phyloP scores from a whole-genome alignment of 2,888 invertebrate genomes.

The Sylvicola fuscatus region DNA sequence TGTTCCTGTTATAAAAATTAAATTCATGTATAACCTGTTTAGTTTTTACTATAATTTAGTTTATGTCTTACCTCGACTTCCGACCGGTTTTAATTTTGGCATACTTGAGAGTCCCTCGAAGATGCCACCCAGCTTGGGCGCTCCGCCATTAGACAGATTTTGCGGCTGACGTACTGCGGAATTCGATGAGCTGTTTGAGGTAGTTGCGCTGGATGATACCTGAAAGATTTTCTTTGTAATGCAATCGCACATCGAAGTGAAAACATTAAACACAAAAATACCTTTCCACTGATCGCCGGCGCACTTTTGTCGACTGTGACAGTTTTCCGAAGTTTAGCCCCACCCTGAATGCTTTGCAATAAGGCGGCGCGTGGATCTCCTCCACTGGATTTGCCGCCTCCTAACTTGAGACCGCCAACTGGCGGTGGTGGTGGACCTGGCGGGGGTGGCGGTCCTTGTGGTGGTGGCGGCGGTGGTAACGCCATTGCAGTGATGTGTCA shows the following conservation, averaged over 20 bases:
- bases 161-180: not conserved
- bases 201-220: not conserved
- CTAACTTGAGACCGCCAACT: slow-evolving; percentile 18
- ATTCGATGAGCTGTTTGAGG: not conserved
- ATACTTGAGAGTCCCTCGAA: slow-evolving; percentile 23
- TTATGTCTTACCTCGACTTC: slow-evolving; percentile 16
- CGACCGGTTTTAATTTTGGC: slow-evolving; percentile 26
- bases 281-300: slow-evolving; percentile 49
- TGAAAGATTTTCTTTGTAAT: not conserved
- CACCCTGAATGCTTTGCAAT: slow-evolving; percentile 65
- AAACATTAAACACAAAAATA: not conserved
- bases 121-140: slow-evolving; percentile 21
- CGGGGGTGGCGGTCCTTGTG: slow-evolving; percentile 44
- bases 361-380: slow-evolving; percentile 44
- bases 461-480: slow-evolving; percentile 37
- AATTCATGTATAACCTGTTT: not conserved
- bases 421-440: slow-evolving; percentile 37
- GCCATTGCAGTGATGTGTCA: slow-evolving; percentile 15
- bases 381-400: slow-evolving; percentile 21
- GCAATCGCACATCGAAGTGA: not conserved
- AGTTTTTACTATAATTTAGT: not conserved
- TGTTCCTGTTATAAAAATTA: slow-evolving; percentile 1
- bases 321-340: slow-evolving; percentile 61
- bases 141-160: slow-evolving; percentile 14
- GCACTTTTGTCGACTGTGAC: slow-evolving; percentile 82